These are phyloP conservation scores for Psilopogon haemacephalus DNA, from an alignment of 2,113 vertebrate species.

Conservation along the genomic window DNA sequence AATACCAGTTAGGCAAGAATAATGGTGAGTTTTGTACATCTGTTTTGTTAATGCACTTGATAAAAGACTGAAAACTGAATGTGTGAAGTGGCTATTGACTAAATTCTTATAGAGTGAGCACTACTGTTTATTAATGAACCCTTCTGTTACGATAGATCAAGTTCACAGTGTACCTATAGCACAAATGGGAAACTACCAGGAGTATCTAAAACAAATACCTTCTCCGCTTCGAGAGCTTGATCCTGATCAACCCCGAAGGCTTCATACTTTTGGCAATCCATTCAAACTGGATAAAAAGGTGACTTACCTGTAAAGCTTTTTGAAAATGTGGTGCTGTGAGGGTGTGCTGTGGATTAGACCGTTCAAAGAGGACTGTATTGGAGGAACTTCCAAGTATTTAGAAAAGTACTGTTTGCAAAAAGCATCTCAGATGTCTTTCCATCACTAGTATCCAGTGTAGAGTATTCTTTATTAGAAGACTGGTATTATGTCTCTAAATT, in stretches of 20 bases:
- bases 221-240: constrained; percentile 94
- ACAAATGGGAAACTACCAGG: constrained; percentile 99
- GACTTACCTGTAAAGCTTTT: not conserved
- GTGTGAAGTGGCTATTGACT: not conserved
- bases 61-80: not conserved
- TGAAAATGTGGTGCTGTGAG: not conserved
- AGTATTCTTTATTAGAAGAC: not conserved
- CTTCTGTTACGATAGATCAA: constrained; percentile 80
- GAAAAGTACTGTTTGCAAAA: not conserved
- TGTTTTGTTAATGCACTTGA: not conserved
- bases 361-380: not conserved
- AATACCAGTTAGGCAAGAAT: not conserved
- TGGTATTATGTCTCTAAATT: not conserved
- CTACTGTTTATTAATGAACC: not conserved
- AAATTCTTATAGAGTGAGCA: not conserved
- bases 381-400: not conserved
- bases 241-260: constrained; percentile 92
- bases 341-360: fast-evolving
- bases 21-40: not conserved
- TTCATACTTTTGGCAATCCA: constrained; percentile 97
- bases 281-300: constrained; percentile 99
- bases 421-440: not conserved
- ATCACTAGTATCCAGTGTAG: not conserved
- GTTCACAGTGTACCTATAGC: constrained; percentile 94
- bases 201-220: constrained; percentile 91